Evolutionary conservation across 2,113 vertebrate species (phyloP), one percentile per base, ranked within the genome.

Genomic region (Tonatia bakeri): DNA sequence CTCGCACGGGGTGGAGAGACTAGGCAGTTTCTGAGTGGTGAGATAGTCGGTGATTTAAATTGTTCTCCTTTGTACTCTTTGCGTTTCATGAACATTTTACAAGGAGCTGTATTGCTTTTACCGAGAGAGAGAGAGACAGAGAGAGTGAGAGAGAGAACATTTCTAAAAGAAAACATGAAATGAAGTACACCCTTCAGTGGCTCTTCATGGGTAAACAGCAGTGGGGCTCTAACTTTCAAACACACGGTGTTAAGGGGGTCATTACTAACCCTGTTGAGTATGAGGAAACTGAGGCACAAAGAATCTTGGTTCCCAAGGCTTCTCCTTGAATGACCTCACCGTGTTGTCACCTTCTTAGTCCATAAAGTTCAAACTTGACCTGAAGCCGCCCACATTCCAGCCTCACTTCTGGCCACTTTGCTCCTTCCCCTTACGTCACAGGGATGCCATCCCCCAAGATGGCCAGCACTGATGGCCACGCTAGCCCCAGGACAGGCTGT

Each of bases 341-440:
- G 5, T 0, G 1, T 19, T 5, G 26, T 56, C 16, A 1, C 38
- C 40, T 64, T 56, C 45, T 36, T 40, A 6, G 19, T 38, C 4
- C 7, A 0, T 43, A 5, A 75, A 70, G 56, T 33, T 12, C 50
- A 47, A 7, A 28, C 33, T 64, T 65, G 61, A n/a, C n/a, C 45
- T 9, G 64, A 47, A 7, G 3, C 69, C 4, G 0, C 5, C 38
- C 33, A 10, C 77, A 11, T 24, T 28, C 43, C 5, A 43, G 38
- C 40, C 22, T 14, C 33, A 45, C 47, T 20, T 50, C 80, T 9
- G 45, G 54, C 7, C 16, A 33, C 33, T n/a, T 45, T 52, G 50
- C 43, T 40, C 45, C 54, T 79, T 83, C 70, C 26, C 75, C 33
- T 36, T 33, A 5, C 5, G 52, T 40, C 61, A 33, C 52, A 19